A percentile compares a stretch with the other conserved stretches of the same genome.
Conservation (phyloP, 2,888 invertebrate genomes). For the Mythimna vitellina region DNA sequence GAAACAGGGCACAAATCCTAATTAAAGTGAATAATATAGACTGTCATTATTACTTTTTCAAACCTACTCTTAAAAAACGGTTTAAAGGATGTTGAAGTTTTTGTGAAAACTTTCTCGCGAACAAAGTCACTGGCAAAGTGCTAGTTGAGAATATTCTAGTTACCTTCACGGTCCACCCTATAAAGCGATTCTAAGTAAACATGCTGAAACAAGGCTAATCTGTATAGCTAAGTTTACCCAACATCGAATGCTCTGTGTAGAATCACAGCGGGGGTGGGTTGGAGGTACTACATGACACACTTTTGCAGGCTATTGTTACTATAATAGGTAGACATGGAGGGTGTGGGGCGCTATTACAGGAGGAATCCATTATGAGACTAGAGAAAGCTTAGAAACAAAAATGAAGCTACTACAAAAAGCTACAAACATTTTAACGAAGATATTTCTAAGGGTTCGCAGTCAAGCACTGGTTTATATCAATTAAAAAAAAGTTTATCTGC, state of each 20-base stretch:
- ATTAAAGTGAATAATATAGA: too few relatives aligned
- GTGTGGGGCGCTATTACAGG: slow-evolving; percentile 4
- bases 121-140: too few relatives aligned
- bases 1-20: too few relatives aligned
- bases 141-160: neutral
- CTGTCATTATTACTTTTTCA: too few relatives aligned
- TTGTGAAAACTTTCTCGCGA: too few relatives aligned
- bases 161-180: slow-evolving; percentile 1
- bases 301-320: slow-evolving; percentile 49
- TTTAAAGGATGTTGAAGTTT: too few relatives aligned
- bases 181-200: slow-evolving; percentile 17
- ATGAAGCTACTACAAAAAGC: neutral
- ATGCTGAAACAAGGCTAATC: slow-evolving; percentile 46
- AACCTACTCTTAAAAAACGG: too few relatives aligned
- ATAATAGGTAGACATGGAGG: neutral
- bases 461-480: too few relatives aligned
- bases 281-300: slow-evolving; percentile 49
- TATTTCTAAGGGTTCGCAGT: neutral
- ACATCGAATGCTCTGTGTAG: slow-evolving; percentile 22
- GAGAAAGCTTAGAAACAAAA: slow-evolving; percentile 2
- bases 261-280: slow-evolving; percentile 36
- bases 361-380: slow-evolving; percentile 15
- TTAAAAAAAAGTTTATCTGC: too few relatives aligned
- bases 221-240: slow-evolving; percentile 30
- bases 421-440: neutral